A percentile compares a stretch with the other conserved stretches of the same genome.
Evolutionary conservation across 2,797 vertebrate species (phyloP).

Genomic region (Strix occidentalis): DNA sequence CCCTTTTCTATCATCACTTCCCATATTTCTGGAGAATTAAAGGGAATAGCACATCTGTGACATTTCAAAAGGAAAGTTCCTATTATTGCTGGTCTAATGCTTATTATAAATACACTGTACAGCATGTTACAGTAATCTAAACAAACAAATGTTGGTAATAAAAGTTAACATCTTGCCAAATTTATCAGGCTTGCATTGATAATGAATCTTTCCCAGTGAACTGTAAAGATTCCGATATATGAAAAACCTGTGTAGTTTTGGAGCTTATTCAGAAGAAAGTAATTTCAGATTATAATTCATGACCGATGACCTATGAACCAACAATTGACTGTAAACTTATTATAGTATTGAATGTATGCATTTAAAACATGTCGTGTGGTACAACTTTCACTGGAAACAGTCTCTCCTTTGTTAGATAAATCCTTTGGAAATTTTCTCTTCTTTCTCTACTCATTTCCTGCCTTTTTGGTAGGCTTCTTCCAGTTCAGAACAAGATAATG

Average conservation of each 20-base stretch:
- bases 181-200: constrained; percentile 34
- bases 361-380: not conserved
- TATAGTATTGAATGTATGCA: not conserved
- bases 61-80: constrained; percentile 6
- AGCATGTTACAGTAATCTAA: constrained; percentile 21
- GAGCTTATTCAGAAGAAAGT: not conserved
- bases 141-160: constrained; percentile 13
- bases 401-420: not conserved
- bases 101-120: constrained; percentile 19
- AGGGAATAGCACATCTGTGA: constrained; percentile 42
- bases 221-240: not conserved
- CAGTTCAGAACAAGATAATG: constrained; percentile 27
- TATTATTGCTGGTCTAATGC: not conserved
- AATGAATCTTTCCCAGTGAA: constrained; percentile 8
- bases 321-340: not conserved
- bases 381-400: not conserved
- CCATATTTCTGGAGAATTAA: constrained; percentile 62
- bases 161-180: constrained; percentile 6
- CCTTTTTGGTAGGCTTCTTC: not conserved
- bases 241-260: not conserved
- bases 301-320: not conserved
- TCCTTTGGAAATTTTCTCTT: not conserved
- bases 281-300: constrained; percentile 12
- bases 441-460: constrained; percentile 2
- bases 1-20: constrained; percentile 58